phyloP scores from a whole-genome alignment of 2,113 vertebrate species.

The Nibea albiflora region DNA sequence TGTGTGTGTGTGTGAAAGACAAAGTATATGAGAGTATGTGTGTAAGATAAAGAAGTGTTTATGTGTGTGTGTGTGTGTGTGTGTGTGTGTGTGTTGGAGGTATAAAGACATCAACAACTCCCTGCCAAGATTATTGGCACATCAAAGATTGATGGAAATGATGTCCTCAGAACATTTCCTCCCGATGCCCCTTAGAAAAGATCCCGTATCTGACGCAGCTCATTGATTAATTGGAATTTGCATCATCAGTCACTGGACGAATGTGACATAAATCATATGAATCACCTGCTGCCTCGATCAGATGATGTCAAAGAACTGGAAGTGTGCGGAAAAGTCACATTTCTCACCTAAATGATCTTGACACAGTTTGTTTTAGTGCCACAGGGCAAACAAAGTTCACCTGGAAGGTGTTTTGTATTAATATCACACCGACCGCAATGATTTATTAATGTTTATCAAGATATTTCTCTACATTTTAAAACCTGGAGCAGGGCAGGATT shows the following conservation, averaged over 20 bases:
- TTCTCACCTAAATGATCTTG: slow-evolving; percentile 43
- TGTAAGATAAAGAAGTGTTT: slow-evolving; percentile 4
- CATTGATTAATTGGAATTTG: slow-evolving; percentile 72
- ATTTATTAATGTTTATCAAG: not conserved
- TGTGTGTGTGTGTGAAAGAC: slow-evolving; percentile 28
- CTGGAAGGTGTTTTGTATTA: not conserved
- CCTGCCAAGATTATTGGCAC: slow-evolving; percentile 66
- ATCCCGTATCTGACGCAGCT: slow-evolving; percentile 40
- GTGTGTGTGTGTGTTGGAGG: slow-evolving; percentile 23
- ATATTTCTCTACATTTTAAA: not conserved
- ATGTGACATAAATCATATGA: slow-evolving; percentile 61
- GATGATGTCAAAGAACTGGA: slow-evolving; percentile 46
- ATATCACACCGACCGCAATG: not conserved
- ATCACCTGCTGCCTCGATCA: slow-evolving; percentile 29
- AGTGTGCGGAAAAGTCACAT: slow-evolving; percentile 25
- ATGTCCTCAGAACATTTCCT: slow-evolving; percentile 66
- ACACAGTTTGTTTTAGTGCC: slow-evolving; percentile 16
- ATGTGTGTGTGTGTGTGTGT: slow-evolving; percentile 8
- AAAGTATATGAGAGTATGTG: slow-evolving; percentile 23
- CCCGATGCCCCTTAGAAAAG: slow-evolving; percentile 34
- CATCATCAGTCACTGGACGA: slow-evolving; percentile 64
- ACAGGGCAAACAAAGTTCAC: slow-evolving; percentile 32
- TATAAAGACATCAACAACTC: slow-evolving; percentile 66
- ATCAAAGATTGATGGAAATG: slow-evolving; percentile 69
- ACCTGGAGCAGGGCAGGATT: not conserved